These are phyloP conservation scores for Labeo calbasu DNA, from an alignment of 2,797 vertebrate species.

Conservation along the genomic window DNA sequence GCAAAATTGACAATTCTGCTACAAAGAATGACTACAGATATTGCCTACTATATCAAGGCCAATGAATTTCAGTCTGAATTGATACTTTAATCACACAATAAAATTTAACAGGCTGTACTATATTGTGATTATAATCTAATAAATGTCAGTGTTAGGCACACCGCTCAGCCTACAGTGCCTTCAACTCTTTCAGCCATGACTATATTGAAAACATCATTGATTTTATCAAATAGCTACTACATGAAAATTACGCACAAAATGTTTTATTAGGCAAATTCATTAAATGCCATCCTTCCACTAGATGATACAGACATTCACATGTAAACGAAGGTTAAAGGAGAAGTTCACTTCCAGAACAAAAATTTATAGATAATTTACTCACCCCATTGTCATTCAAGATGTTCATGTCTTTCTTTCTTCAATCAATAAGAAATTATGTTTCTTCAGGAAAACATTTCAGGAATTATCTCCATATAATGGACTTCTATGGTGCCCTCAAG, in stretches of 20 bases:
- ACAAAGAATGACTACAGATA: conserved; percentile 24
- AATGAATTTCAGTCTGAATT: conserved; percentile 28
- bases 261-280: conserved; percentile 9
- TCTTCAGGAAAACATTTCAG: no score
- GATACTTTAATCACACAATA: conserved; percentile 47
- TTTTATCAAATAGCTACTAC: not conserved
- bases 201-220: not conserved
- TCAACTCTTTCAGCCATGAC: not conserved
- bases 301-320: not conserved
- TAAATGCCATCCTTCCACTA: not conserved
- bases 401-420: no score
- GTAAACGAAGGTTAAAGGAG: not conserved
- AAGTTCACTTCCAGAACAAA: no score
- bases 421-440: no score
- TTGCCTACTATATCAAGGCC: conserved; percentile 10
- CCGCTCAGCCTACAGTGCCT: not conserved
- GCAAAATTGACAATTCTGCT: conserved; percentile 32
- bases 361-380: no score
- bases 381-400: no score
- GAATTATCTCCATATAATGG: no score
- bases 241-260: not conserved
- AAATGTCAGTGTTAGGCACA: not conserved
- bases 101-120: not conserved
- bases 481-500: no score
- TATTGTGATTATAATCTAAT: conserved; percentile 13